These are phyloP conservation scores for Geodia barretti DNA, from an alignment of 37 sponge, comb jelly and placozoan genomes.

Conservation along the genomic window DNA sequence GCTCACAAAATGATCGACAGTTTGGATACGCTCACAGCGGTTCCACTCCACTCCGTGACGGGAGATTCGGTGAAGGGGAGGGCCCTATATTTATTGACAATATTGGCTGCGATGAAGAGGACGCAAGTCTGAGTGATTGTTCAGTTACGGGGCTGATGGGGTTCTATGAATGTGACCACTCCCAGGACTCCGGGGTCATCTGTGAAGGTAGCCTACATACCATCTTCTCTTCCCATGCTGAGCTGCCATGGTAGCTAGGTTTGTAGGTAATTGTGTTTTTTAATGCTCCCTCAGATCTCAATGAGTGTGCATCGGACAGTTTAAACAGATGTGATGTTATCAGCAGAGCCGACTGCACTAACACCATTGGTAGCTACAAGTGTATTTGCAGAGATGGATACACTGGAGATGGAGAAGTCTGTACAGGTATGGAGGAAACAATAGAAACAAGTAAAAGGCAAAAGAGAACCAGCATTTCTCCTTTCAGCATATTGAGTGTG, in stretches of 20 bases:
- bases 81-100: slow-evolving; percentile 36
- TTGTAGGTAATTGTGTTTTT: too few species aligned
- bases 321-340: not conserved
- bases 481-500: too few species aligned
- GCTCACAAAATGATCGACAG: not conserved
- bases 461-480: too few species aligned
- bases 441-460: too few species aligned
- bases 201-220: slow-evolving; percentile 27
- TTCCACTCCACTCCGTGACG: not conserved
- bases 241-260: too few species aligned
- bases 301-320: not conserved
- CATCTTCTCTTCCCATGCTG: too few species aligned
- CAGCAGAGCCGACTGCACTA: not conserved
- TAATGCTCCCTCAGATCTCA: not conserved
- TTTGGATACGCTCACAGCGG: not conserved
- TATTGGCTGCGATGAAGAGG: slow-evolving; percentile 26
- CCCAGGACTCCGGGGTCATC: slow-evolving; percentile 39
- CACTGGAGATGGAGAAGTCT: not conserved
- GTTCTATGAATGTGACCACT: slow-evolving; percentile 25
- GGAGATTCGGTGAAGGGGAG: slow-evolving; percentile 18
- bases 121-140: slow-evolving; percentile 7
- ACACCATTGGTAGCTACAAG: slow-evolving; percentile 20
- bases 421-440: not conserved
- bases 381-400: slow-evolving; percentile 13
- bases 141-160: not conserved